These are phyloP conservation scores for Temnothorax longispinosus DNA, from an alignment of 1,140 invertebrate genomes.

Conservation along the genomic window DNA sequence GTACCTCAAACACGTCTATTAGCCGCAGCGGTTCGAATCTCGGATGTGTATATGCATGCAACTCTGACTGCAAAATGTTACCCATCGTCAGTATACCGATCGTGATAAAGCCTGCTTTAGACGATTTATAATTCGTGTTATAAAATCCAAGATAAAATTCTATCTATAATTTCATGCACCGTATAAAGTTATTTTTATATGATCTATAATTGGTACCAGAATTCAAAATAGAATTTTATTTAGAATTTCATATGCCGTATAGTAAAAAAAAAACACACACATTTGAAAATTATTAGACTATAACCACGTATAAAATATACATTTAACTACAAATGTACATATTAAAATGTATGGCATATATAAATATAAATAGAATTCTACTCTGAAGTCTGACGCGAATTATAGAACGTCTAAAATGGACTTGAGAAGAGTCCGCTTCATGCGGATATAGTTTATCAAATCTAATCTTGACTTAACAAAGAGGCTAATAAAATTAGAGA, in stretches of 20 bases:
- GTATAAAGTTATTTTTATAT: not conserved
- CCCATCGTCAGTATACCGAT: slow-evolving; percentile 1
- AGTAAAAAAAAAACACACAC: not conserved
- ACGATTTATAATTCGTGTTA: not conserved
- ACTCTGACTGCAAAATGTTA: slow-evolving; percentile 1
- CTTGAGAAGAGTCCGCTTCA: not conserved
- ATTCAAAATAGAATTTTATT: not conserved
- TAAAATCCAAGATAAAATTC: not conserved
- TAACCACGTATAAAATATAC: not conserved
- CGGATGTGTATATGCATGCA: not conserved
- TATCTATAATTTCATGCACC: not conserved
- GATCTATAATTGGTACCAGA: not conserved
- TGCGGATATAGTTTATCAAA: not conserved
- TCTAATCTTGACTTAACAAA: not conserved
- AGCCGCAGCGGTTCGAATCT: slow-evolving; percentile 2
- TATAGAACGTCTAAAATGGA: not conserved
- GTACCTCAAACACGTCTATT: slow-evolving; percentile 18
- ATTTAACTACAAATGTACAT: not conserved
- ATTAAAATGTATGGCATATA: not conserved
- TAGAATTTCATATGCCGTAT: not conserved
- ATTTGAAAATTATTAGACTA: not conserved
- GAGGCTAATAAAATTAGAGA: not conserved
- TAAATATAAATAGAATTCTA: not conserved
- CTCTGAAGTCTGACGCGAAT: not conserved
- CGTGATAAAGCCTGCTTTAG: not conserved